These are phyloP conservation scores for Lethenteron camtschaticum DNA, from an alignment of 2,113 vertebrate species.

Conservation along the genomic window DNA sequence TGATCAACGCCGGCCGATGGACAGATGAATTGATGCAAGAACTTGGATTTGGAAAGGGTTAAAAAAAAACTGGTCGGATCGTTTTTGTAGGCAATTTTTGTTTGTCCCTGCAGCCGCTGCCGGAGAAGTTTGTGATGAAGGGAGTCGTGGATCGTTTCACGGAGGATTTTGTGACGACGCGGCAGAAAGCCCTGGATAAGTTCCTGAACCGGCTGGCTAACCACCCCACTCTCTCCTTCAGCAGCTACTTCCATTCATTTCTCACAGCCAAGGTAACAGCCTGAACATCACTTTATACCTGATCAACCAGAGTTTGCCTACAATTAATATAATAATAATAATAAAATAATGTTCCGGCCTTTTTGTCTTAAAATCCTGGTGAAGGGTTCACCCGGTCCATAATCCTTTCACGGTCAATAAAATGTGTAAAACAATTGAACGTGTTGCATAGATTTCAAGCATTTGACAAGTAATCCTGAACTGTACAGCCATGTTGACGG, in stretches of 20 bases:
- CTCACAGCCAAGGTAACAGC: conserved; percentile 49
- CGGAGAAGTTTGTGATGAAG: conserved; percentile 86
- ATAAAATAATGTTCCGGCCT: conserved; percentile 5
- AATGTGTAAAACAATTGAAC: conserved; percentile 73
- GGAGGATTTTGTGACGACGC: conserved; percentile 70
- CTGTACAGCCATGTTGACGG: too few relatives aligned
- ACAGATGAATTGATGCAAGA: too few relatives aligned
- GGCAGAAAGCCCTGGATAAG: conserved; percentile 56
- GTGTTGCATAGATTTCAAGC: conserved; percentile 48
- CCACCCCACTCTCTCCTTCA: conserved; percentile 70
- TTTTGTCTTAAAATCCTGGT: neutral
- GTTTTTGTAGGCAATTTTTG: conserved; percentile 2
- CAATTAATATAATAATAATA: neutral
- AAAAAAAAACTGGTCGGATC: too few relatives aligned
- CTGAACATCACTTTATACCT: neutral
- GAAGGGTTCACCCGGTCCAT: neutral
- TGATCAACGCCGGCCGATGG: too few relatives aligned
- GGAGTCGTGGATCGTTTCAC: conserved; percentile 89
- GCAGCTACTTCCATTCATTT: conserved; percentile 65
- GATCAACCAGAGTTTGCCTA: neutral
- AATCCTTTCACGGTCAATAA: conserved; percentile 20
- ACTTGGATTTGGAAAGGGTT: too few relatives aligned
- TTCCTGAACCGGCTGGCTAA: conserved; percentile 64
- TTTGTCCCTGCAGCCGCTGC: conserved; percentile 42
- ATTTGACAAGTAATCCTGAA: too few relatives aligned